Evolutionary conservation across 2,797 vertebrate genomes (phyloP), one percentile per base, ranked within the genome.

Genomic region (Mus caroli): DNA sequence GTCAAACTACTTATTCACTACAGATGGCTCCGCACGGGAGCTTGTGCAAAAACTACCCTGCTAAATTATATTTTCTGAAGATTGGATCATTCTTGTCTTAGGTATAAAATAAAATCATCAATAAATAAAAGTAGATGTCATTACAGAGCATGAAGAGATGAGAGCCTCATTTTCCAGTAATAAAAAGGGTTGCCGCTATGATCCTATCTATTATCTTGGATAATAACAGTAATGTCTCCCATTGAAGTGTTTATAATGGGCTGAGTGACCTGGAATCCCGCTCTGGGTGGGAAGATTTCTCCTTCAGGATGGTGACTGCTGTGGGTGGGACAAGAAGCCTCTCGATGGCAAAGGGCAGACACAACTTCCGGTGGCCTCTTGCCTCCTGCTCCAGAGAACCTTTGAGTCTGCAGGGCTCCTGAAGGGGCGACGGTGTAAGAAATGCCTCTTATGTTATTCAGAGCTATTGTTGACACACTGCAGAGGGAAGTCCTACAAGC

Each of bases 11-110:
- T 5, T 28, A 11, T 37, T 94, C 83, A 40, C 69, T n/a, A 50
- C 75, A 24, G 13, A 79, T 2, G 56, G 24, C 50, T 3, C 22
- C 13, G 20, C 40, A 3, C 1, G 1, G 40, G 4, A 56, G 2
- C 13, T 76, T 78, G 17, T 37, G 6, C 14, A 79, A 69, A 52
- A 84, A 6, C 12, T 1, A 10, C 13, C 1, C 46, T 67, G 6
- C 26, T 4, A 20, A 82, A 56, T 79, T 52, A 56, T 40, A 14
- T 67, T 64, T 94, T 90, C 91, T 88, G 20, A 92, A 95, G 77
- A 90, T 52, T 28, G 43, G 37, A 52, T 91, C 79, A 91, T 92
- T 93, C 54, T 43, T 71, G 86, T 22, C 85, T 95, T 93, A n/a
- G 88, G 50, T 91, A 79, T 62, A 84, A 91, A 92, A 20, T 34